Conservation (phyloP, 2,797 vertebrate genomes). For the Xenentodon cancila region DNA sequence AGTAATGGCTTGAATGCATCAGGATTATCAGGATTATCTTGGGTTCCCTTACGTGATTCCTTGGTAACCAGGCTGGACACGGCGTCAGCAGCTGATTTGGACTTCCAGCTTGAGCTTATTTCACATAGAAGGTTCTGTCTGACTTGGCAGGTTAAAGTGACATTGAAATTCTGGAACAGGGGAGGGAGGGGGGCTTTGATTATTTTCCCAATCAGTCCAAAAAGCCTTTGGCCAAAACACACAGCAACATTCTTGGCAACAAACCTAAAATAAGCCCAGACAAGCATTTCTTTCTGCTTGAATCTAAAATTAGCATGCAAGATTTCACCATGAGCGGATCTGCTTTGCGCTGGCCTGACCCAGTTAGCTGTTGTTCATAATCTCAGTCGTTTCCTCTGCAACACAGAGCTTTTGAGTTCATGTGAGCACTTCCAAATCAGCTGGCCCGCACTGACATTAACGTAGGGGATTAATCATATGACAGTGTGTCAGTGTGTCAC, state of each 20-base stretch:
- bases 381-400: conserved; percentile 34
- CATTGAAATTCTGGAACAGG: conserved; percentile 9
- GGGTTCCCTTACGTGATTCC: no score
- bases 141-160: neutral
- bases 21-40: no score
- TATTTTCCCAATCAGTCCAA: conserved; percentile 16
- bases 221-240: conserved; percentile 8
- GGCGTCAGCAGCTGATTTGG: no score
- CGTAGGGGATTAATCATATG: conserved; percentile 19
- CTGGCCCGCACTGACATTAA: neutral
- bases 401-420: conserved; percentile 26
- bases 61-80: no score
- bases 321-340: conserved; percentile 17
- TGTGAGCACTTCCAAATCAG: conserved; percentile 19
- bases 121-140: neutral
- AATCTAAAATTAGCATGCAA: conserved; percentile 22
- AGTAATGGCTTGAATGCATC: no score
- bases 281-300: conserved; percentile 16
- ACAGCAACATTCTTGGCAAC: conserved; percentile 11
- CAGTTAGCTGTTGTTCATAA: conserved; percentile 39
- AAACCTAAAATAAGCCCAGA: conserved; percentile 13
- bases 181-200: neutral
- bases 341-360: conserved; percentile 27
- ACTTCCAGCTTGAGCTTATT: no score
- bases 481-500: conserved; percentile 1